Evolutionary conservation across 2,797 vertebrate species (phyloP), one percentile per base, ranked within the genome.

Genomic region (Cygnus olor): DNA sequence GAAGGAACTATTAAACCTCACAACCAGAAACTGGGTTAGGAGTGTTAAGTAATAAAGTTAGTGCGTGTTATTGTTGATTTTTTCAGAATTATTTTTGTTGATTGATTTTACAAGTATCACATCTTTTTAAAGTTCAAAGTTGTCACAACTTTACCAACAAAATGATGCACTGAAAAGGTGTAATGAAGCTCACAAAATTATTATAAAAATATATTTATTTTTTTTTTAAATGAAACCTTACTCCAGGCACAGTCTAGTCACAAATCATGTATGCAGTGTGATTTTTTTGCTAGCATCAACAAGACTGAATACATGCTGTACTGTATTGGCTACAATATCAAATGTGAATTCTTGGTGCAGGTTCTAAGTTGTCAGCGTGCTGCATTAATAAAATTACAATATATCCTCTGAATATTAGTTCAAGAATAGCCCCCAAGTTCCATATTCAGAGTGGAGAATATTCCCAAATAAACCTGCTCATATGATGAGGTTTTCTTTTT

Each of bases 1-100:
- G 24, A 88, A 57, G 32, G 38, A 36, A 17, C 25, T 54, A 11
- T 61, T 65, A 83, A 84, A 76, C 14, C 3, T 80, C 15, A 22
- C 21, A 13, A 84, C 71, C 32, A 66, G 76, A 88, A 91, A 76
- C 6, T 19, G 42, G 28, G 44, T 72, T 72, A 88, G 54, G 32
- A 93, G 4, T 71, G 16, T 69, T 86, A 80, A 73, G n/a, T 82
- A 70, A 86, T 80, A 54, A 68, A 86, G n/a, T 88, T 91, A 79
- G 4, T 28, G 9, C 30, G 24, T 57, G 30, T 69, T 90, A 42
- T 54, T 86, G 32, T 51, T 70, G 38, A 72, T 53, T 68, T 90
- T 83, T 93, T 64, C 44, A 72, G 56, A 61, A 34, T 84, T 38
- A 40, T 85, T 77, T 90, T 86, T 94, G 83, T 93, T 91, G n/a